Evolutionary conservation across 2,113 vertebrate genomes (phyloP).

Genomic region (Elaphurus davidianus): DNA sequence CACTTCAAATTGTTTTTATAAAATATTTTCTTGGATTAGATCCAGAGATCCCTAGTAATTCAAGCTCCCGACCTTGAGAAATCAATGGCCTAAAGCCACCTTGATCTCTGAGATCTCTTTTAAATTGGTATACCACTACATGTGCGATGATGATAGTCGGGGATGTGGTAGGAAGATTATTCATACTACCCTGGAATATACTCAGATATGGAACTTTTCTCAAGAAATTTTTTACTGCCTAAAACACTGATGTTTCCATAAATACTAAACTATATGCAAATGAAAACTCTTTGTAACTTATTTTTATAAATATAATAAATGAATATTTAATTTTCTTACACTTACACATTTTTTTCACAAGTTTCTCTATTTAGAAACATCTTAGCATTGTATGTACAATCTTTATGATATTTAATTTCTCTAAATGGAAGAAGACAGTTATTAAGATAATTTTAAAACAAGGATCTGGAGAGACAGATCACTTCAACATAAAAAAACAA

Average conservation of each 20-base stretch:
- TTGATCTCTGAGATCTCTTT: background rate
- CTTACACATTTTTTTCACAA: background rate
- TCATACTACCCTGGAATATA: background rate
- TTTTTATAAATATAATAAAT: conserved; percentile 37
- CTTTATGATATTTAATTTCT: background rate
- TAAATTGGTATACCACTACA: background rate
- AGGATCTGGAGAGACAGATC: background rate
- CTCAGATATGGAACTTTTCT: background rate
- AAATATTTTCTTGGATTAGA: conserved; percentile 26
- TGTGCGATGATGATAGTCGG: background rate
- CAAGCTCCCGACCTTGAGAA: background rate
- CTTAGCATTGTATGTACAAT: background rate
- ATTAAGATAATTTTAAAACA: conserved; percentile 22
- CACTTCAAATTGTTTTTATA: conserved; percentile 37
- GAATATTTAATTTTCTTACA: conserved; percentile 50
- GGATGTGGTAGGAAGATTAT: conserved; percentile 4
- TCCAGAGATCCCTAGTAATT: background rate
- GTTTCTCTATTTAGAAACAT: background rate
- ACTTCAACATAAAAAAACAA: background rate
- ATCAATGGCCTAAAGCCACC: background rate
- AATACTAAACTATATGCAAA: conserved; percentile 43
- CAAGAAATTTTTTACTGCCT: background rate
- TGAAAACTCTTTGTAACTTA: conserved; percentile 12
- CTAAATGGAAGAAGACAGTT: background rate
- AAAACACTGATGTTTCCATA: conserved; percentile 26